These are phyloP conservation scores for Diplogasteroides magnus DNA, from an alignment of 1,140 invertebrate genomes.

Conservation along the genomic window DNA sequence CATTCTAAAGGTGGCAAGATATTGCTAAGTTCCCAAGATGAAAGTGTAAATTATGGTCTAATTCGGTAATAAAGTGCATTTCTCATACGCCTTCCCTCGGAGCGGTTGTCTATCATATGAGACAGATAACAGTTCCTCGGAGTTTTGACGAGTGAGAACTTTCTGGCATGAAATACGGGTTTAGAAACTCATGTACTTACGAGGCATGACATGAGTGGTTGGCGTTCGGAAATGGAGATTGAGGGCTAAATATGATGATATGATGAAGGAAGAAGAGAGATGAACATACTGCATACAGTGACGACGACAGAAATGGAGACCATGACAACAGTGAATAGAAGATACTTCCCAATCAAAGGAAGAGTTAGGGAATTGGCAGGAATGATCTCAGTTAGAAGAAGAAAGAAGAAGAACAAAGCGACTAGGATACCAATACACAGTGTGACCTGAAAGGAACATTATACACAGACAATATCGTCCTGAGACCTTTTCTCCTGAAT, in stretches of 20 bases:
- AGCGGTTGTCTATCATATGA: no score
- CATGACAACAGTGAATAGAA: constrained; percentile 98
- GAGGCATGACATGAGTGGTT: constrained; percentile 88
- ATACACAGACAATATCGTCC: neutral
- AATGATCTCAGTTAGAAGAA: constrained; percentile 88
- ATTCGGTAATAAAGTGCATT: no score
- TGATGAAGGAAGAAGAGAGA: constrained; percentile 54
- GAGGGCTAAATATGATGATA: constrained; percentile 74
- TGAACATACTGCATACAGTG: constrained; percentile 71
- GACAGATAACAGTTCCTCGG: no score
- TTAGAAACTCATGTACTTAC: constrained; percentile 79
- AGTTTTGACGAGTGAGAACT: constrained; percentile 92
- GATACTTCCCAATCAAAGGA: constrained; percentile 87
- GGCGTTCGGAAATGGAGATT: constrained; percentile 95
- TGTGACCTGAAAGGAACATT: constrained; percentile 63
- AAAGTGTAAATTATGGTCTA: no score
- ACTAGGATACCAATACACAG: constrained; percentile 97
- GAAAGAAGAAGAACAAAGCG: constrained; percentile 97
- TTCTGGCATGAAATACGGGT: no score
- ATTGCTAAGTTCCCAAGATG: no score
- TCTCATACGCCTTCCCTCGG: no score
- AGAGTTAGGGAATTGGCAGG: constrained; percentile 96
- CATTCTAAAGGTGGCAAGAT: no score
- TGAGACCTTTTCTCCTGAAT: constrained; percentile 84
- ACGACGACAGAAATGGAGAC: constrained; percentile 96